Base-by-base conservation (phyloP, 2,888 invertebrate genomes). In the Pachycephus smyrnensis region DNA sequence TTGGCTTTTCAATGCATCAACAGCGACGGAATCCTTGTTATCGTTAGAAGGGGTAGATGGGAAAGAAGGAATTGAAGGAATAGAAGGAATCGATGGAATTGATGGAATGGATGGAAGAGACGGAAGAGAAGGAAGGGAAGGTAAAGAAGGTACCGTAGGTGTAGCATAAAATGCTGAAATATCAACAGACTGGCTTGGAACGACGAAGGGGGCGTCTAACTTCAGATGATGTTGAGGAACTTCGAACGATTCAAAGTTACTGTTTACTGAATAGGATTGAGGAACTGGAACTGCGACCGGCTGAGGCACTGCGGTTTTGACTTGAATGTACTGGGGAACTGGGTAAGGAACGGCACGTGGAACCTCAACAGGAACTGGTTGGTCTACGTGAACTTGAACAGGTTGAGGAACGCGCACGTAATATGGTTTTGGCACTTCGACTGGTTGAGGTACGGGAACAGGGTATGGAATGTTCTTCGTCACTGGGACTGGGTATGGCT, bases 331-430 rank as follows among this genome's bases (percentile, higher is more conserved):
- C 12, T 74, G 74, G 23, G 74, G 33, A 36, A 74, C 74, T 12
- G 74, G 1, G 36, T 74, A 74, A 30, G 74, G 74, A 74, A 74
- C 74, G 12, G 74, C 35, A 30, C 74, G 74, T 30, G 74, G 74
- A 30, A 74, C 74, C 40, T n/a, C 33, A n/a, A 73, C 15, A 12
- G 23, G 1, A 2, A 83, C 82, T 32, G 86, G 83, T 32, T 80
- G 74, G 90, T 93, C 81, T 91, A 93, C 84, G 92, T 87, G 80
- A 6, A 90, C 88, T 33, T 87, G 91, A 69, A 89, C 86, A 1
- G 92, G 92, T 79, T 90, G 89, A 4, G 92, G 91, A 55, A 92
- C 91, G 71, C 91, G 87, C 32, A 88, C 84, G 68, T 86, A 82
- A 12, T 80, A 79, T 12, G 87, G 85, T n/a, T 83, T 81, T 15